These are phyloP conservation scores for Zoroaster sp. DNA, from an alignment of 53 echinoderm and acorn worm genomes.

Conservation along the genomic window DNA sequence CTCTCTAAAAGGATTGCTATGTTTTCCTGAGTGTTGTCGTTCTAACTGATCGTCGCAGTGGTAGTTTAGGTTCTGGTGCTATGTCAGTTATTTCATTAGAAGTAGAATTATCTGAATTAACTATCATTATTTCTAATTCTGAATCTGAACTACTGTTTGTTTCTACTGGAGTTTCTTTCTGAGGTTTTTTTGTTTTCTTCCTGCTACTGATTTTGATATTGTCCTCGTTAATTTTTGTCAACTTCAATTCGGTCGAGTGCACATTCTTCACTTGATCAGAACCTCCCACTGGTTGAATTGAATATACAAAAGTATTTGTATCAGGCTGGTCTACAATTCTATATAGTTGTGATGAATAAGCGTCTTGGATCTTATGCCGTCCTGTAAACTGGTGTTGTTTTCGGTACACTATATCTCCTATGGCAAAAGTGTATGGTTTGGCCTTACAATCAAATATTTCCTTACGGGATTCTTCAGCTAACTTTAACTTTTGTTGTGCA, in stretches of 20 bases:
- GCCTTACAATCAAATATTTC: slow-evolving; percentile 19
- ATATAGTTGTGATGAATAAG: not conserved
- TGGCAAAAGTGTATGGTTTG: not conserved
- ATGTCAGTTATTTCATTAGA: too few relatives aligned
- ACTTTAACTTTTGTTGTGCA: not conserved
- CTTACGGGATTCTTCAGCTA: not conserved
- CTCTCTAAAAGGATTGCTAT: too few relatives aligned
- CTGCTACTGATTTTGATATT: too few relatives aligned
- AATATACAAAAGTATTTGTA: not conserved
- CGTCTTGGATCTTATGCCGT: slow-evolving; percentile 4
- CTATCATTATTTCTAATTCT: too few relatives aligned
- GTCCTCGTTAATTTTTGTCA: too few relatives aligned
- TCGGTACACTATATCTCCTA: not conserved
- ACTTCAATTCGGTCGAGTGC: not conserved
- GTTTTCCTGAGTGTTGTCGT: too few relatives aligned
- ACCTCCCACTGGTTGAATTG: not conserved
- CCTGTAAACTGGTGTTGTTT: slow-evolving; percentile 14
- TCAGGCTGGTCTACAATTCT: not conserved
- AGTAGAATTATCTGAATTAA: too few relatives aligned
- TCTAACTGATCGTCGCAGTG: too few relatives aligned
- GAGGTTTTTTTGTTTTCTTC: too few relatives aligned
- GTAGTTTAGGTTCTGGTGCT: too few relatives aligned
- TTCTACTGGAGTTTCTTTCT: too few relatives aligned
- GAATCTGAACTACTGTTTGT: too few relatives aligned
- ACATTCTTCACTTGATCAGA: not conserved